phyloP scores from a whole-genome alignment of 2,888 invertebrate species.

The Meiosimyza platycephala region DNA sequence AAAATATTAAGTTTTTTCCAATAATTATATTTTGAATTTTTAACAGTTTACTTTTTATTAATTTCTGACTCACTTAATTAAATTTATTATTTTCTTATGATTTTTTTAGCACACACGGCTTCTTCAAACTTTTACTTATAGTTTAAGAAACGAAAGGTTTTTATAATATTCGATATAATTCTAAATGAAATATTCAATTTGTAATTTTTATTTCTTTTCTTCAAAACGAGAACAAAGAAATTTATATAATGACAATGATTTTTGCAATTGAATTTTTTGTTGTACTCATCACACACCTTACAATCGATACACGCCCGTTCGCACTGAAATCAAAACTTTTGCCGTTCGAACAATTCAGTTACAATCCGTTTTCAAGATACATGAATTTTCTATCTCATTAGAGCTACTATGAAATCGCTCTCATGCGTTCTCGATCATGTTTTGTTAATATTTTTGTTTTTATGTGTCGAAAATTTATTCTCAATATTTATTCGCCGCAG shows the following conservation, averaged over 20 bases:
- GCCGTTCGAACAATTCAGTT: conserved; percentile 25
- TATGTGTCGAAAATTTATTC: conserved; percentile 16
- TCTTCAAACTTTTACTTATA: not conserved
- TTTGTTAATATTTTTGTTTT: not conserved
- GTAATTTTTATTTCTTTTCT: not conserved
- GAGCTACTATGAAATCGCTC: conserved; percentile 3
- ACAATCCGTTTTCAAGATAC: conserved; percentile 24
- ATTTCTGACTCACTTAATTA: not conserved
- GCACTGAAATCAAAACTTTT: conserved; percentile 34
- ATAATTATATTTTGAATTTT: not conserved
- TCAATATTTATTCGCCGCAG: conserved; percentile 8
- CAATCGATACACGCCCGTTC: conserved; percentile 30
- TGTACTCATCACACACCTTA: conserved; percentile 23
- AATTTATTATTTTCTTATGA: not conserved
- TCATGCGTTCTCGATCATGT: conserved; percentile 12
- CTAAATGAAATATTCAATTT: not conserved
- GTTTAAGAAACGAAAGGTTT: not conserved
- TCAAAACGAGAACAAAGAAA: not conserved
- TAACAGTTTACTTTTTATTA: not conserved
- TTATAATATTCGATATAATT: conserved; percentile 1
- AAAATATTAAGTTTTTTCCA: not conserved
- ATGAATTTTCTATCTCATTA: not conserved
- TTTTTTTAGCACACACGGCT: not conserved
- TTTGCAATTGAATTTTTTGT: conserved; percentile 9
- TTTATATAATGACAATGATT: conserved; percentile 30